Base-by-base conservation (phyloP, 2,888 invertebrate species). In the Scaptomyza caliginosa region DNA sequence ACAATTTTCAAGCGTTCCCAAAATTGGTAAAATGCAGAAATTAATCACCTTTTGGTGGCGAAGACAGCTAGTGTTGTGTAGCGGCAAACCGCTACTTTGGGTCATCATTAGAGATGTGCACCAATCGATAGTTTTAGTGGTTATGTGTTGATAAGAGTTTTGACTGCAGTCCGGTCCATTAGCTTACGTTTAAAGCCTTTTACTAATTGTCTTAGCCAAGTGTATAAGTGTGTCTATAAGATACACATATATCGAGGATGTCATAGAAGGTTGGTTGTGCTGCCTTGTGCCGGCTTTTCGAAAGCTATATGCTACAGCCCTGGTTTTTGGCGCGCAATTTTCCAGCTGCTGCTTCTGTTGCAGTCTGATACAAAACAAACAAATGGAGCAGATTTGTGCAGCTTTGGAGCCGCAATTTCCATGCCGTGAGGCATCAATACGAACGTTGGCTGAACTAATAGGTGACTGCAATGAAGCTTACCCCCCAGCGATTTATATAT, bases 401-500 rank as follows among this genome's bases (percentile, higher is more conserved):
- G 64, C 72, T 4, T 46, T 81, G 48, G 77, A 77, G 28, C 42
- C 34, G n/a, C 77, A 81, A 24, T 90, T 88, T 70, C 90, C 90
- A 0, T 91, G 91, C 24, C 89, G 91, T 1, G 87, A 84, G 32
- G 57, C 75, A 24, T 64, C 88, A 3, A 85, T 91, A 3, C 63
- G 59, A 40, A 72, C 75, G 3, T 42, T 91, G 3, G 67, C 55
- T 3, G 78, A 89, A 19, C 74, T 90, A 0, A 82, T 91, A 28
- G 89, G 89, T 1, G 92, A 93, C 67, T 87, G 90, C 48, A 93
- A 93, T 69, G 95, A 95, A 88, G 93, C 93, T 17, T 92, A 95
- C 87, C 95, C 95, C 17, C 92, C 94, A 74, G 93, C 94, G 73
- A 91, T 97, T 80, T 96, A 96, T 92, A 82, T 97, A 52, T 95